These are phyloP conservation scores for Whitmania pigra DNA, from an alignment of 1,140 invertebrate genomes.

Conservation along the genomic window DNA sequence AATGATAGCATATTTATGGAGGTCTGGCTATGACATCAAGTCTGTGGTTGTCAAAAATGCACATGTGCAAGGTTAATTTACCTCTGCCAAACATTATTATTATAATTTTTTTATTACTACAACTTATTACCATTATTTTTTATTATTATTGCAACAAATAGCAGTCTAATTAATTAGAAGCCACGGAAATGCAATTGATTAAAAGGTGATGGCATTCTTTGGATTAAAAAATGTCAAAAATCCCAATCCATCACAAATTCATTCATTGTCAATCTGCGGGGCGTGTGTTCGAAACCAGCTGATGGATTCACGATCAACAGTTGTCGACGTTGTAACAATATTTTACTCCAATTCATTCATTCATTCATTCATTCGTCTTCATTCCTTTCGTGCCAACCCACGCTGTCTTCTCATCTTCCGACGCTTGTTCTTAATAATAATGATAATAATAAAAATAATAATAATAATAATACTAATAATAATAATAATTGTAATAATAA, in stretches of 20 bases:
- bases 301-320: too few species aligned
- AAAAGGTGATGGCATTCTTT: too few species aligned
- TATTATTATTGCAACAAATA: too few species aligned
- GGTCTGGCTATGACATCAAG: background rate
- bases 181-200: too few species aligned
- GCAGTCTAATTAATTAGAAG: too few species aligned
- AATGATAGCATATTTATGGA: background rate
- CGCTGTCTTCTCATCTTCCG: too few species aligned
- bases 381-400: too few species aligned
- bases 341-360: background rate
- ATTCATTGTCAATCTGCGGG: background rate
- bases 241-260: background rate
- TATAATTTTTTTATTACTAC: too few species aligned
- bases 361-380: too few species aligned
- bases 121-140: too few species aligned
- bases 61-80: conserved; percentile 22
- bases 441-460: conserved; percentile 19
- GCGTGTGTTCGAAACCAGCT: too few species aligned
- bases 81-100: conserved; percentile 5
- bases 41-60: background rate
- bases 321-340: conserved; percentile 2
- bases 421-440: background rate
- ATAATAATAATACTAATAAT: conserved; percentile 20
- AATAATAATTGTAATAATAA: conserved; percentile 22
- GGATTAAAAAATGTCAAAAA: too few species aligned